Evolutionary conservation across 2,888 invertebrate genomes (phyloP).

Genomic region (Acrobasis repandana): DNA sequence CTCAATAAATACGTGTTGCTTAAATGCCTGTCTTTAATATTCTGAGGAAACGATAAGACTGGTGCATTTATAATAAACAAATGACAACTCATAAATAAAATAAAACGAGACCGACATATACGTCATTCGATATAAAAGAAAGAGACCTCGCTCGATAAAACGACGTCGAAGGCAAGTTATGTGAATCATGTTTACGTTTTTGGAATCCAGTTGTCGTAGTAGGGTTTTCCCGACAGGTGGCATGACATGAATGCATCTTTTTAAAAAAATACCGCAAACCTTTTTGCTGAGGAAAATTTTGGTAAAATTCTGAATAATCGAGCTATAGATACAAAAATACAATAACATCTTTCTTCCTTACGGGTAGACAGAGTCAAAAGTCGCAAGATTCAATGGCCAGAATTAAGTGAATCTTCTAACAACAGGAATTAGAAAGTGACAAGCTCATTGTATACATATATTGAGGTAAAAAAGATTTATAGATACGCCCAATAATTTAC

Average conservation of each 20-base stretch:
- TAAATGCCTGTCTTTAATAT: not conserved
- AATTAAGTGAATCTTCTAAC: no score
- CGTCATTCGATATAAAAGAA: not conserved
- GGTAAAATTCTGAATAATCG: no score
- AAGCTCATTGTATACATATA: no score
- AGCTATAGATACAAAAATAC: not conserved
- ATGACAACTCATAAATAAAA: conserved; percentile 7
- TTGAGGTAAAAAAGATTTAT: no score
- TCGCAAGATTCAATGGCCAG: no score
- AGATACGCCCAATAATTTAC: no score
- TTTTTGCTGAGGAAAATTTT: not conserved
- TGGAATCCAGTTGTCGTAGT: not conserved
- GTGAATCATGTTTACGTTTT: conserved; percentile 8
- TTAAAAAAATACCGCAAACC: not conserved
- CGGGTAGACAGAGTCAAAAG: no score
- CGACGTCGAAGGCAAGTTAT: not conserved
- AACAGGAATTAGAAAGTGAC: no score
- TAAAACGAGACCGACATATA: not conserved
- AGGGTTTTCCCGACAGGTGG: not conserved
- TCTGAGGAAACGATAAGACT: not conserved
- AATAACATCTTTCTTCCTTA: not conserved
- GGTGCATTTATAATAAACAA: conserved; percentile 14
- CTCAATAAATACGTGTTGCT: not conserved
- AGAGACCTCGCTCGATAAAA: not conserved
- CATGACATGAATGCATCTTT: not conserved